These are phyloP conservation scores for Serripes groenlandicus DNA, from an alignment of 2,888 invertebrate genomes.

Conservation along the genomic window DNA sequence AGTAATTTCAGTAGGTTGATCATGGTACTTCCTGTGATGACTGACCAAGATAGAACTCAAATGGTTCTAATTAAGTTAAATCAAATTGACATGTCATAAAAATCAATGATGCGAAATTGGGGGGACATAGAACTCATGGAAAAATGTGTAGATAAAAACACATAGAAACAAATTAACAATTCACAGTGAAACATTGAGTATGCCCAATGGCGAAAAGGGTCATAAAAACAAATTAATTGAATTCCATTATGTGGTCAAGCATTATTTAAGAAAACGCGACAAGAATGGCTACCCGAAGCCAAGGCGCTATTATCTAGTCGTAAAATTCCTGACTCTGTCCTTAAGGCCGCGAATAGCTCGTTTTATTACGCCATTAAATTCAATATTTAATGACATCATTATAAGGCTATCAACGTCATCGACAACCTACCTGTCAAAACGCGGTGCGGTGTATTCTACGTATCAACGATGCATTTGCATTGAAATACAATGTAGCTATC, in stretches of 20 bases:
- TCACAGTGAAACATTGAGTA: neutral
- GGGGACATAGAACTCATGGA: too few species aligned
- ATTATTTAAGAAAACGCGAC: conserved; percentile 15
- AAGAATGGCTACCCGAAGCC: conserved; percentile 18
- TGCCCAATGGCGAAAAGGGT: conserved; percentile 2
- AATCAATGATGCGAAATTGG: too few species aligned
- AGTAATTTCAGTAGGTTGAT: too few species aligned
- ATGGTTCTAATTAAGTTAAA: too few species aligned
- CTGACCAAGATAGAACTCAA: too few species aligned
- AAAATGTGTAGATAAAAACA: conserved; percentile 8
- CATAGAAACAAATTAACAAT: conserved; percentile 18
- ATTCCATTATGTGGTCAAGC: conserved; percentile 12
- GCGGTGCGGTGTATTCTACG: neutral
- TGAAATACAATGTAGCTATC: too few species aligned
- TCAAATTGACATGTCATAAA: too few species aligned
- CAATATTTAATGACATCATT: conserved; percentile 64
- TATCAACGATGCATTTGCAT: neutral
- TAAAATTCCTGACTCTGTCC: conserved; percentile 42
- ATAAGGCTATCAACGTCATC: conserved; percentile 18
- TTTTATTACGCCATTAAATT: conserved; percentile 63
- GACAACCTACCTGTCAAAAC: conserved; percentile 7
- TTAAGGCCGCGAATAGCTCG: conserved; percentile 47
- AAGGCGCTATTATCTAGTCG: conserved; percentile 39
- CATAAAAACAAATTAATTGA: conserved; percentile 26
- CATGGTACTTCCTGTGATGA: too few species aligned